Conservation (phyloP, 2,888 invertebrate species). For the Campoplex capitator region DNA sequence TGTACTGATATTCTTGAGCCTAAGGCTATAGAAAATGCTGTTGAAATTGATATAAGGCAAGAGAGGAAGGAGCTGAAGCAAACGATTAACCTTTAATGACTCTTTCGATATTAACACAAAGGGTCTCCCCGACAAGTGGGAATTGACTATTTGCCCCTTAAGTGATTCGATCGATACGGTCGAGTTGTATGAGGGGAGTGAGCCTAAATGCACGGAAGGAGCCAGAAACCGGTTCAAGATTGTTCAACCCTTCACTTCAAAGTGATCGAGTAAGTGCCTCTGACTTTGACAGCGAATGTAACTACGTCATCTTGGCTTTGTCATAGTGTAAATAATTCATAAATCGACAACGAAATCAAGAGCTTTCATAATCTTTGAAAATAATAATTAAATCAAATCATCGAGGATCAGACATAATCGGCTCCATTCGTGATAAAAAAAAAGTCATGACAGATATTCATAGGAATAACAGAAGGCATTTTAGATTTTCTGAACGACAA, state of each 20-base stretch:
- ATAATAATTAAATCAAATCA: background rate
- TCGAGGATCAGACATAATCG: background rate
- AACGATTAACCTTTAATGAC: slow-evolving; percentile 75
- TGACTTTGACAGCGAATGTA: slow-evolving; percentile 72
- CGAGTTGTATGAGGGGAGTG: slow-evolving; percentile 24
- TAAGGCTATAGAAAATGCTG: background rate
- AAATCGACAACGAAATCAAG: background rate
- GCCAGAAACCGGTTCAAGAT: slow-evolving; percentile 56
- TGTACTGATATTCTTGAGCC: background rate
- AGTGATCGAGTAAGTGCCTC: slow-evolving; percentile 66
- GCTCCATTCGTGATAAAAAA: background rate
- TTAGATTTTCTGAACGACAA: background rate
- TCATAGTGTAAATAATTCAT: slow-evolving; percentile 9
- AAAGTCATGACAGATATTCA: background rate
- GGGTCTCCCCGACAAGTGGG: slow-evolving; percentile 62
- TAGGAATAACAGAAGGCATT: background rate
- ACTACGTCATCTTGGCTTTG: slow-evolving; percentile 70
- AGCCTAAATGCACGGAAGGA: slow-evolving; percentile 65
- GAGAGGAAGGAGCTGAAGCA: background rate
- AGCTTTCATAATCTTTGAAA: background rate
- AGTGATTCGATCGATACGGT: slow-evolving; percentile 75
- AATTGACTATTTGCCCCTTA: slow-evolving; percentile 70
- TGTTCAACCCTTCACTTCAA: slow-evolving; percentile 69
- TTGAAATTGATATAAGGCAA: slow-evolving; percentile 4
- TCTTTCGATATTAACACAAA: slow-evolving; percentile 67